Evolutionary conservation across 1,140 invertebrate genomes (phyloP).

Genomic region (Megalonaias nervosa): DNA sequence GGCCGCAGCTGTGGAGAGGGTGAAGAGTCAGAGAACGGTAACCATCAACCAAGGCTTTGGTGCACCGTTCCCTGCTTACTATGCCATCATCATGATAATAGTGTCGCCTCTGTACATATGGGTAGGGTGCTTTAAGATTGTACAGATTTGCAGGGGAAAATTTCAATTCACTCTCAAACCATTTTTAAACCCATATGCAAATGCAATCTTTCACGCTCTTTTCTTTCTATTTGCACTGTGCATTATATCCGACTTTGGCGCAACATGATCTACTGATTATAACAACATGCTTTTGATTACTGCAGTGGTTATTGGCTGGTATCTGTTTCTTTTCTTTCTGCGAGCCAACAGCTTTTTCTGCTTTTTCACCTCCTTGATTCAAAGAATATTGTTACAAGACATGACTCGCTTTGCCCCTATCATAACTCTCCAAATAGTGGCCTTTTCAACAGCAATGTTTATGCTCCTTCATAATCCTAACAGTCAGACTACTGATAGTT

Average conservation of each 20-base stretch:
- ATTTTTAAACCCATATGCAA: constrained; percentile 19
- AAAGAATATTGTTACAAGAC: constrained; percentile 44
- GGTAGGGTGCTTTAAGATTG: not conserved
- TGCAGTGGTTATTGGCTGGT: constrained; percentile 46
- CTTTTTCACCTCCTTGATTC: constrained; percentile 49
- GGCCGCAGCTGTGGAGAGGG: constrained; percentile 25
- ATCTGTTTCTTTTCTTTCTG: constrained; percentile 42
- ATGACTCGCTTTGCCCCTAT: constrained; percentile 41
- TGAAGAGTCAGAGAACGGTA: not conserved
- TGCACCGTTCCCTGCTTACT: not conserved
- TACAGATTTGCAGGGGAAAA: not conserved
- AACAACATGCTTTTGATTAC: constrained; percentile 30
- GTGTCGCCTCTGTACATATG: constrained; percentile 26
- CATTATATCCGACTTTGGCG: constrained; percentile 40
- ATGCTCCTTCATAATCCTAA: constrained; percentile 10
- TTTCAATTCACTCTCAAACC: constrained; percentile 5
- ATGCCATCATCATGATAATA: constrained; percentile 23
- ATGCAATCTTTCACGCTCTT: constrained; percentile 33
- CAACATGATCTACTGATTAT: not conserved
- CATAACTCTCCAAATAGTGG: constrained; percentile 42
- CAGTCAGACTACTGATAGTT: not conserved
- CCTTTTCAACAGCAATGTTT: constrained; percentile 53
- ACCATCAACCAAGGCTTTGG: not conserved
- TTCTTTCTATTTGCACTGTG: constrained; percentile 41
- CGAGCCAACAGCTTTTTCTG: constrained; percentile 38